Evolutionary conservation across 2,797 vertebrate species (phyloP), one percentile per base, ranked within the genome.

Genomic region (Aulostomus chinensis): DNA sequence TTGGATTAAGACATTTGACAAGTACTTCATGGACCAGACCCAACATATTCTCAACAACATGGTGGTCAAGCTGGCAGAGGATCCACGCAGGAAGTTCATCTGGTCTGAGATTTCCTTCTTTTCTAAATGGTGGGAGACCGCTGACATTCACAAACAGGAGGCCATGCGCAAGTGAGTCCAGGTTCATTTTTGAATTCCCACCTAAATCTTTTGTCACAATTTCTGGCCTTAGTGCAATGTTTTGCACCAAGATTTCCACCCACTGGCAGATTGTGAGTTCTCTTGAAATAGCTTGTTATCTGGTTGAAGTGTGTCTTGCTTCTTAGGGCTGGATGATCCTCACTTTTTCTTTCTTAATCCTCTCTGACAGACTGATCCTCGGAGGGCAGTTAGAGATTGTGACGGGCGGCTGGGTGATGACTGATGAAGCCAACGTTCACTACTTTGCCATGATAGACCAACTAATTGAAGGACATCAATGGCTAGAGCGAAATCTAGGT

Each of bases 1-100:
- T 68, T 99, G 97, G 97, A 73, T 99, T 83, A 99, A 99, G 89
- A 99, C 97, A 7, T 99, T 97, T 17, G 97, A 99, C 81, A 98
- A 99, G 85, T 99, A 99, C 85, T 99, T 94, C 86, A 86, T 84
- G 0, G 97, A 99, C 86, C 97, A 99, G 88, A 99, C 96, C 0
- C 96, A 98, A 64, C 97, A 99, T 80, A 99, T 99, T 84, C 89
- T 99, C 32, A 97, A 98, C 87, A 97, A 95, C 91, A 95, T 99
- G 94, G 89, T 97, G 59, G 86, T 94, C 66, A 99, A 99, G 85
- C 87, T 99, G 79, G 87, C 94, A 2, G 96, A 99, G 78, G 96
- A 99, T 86, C 87, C 95, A 0, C 93, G 95, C 24, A 92, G 95
- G 48, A 95, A 96, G 76, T 99, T 99, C 80, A 96, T 99, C 82